Conservation (phyloP, 1,140 invertebrate species). For the Drosophila orosa region DNA sequence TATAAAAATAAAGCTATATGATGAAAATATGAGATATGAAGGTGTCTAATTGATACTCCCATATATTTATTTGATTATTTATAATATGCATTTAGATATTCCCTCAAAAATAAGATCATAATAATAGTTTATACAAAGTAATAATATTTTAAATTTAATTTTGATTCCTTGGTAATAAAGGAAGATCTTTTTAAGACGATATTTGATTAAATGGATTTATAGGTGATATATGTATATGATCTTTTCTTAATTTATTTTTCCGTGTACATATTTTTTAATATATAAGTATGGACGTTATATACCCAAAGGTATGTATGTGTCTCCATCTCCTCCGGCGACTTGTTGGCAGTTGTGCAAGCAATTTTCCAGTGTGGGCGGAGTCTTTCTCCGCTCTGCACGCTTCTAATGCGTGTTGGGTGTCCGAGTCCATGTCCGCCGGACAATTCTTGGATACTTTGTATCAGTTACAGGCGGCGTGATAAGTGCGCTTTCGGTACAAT, state of each 20-base stretch:
- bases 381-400: slow-evolving; percentile 37
- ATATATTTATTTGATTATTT: background rate
- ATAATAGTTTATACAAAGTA: no score
- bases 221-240: no score
- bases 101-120: no score
- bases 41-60: background rate
- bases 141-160: background rate
- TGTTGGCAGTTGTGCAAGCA: slow-evolving; percentile 25
- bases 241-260: background rate
- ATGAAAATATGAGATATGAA: background rate
- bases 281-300: background rate
- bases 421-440: slow-evolving; percentile 20
- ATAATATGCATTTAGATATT: background rate
- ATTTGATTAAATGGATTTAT: no score
- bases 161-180: no score
- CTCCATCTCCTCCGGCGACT: slow-evolving; percentile 8
- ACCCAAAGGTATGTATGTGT: slow-evolving; percentile 1
- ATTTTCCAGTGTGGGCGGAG: slow-evolving; percentile 45
- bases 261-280: slow-evolving; percentile 4
- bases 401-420: slow-evolving; percentile 40
- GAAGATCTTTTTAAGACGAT: no score
- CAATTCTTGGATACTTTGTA: slow-evolving; percentile 46
- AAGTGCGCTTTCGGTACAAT: slow-evolving; percentile 52
- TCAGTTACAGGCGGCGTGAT: slow-evolving; percentile 55
- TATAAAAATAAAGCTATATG: background rate